phyloP scores from a whole-genome alignment of 2,797 vertebrate species.

The Sphenodon punctatus region DNA sequence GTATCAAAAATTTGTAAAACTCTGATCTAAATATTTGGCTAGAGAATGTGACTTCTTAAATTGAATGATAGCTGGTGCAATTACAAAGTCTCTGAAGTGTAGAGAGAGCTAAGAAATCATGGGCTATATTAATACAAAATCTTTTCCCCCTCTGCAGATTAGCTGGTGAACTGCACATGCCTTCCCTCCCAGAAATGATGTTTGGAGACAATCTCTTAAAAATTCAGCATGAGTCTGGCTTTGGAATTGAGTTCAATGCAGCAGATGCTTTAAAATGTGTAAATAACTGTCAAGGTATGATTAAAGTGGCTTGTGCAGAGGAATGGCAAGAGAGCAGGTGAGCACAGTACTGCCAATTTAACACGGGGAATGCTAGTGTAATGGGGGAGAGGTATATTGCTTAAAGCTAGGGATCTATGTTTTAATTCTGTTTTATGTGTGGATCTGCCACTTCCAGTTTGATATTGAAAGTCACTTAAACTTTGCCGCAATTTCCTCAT shows the following conservation, averaged over 20 bases:
- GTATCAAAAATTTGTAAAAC: no score
- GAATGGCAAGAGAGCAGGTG: conserved; percentile 96
- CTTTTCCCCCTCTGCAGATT: conserved; percentile 74
- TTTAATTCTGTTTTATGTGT: not conserved
- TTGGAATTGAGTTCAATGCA: conserved; percentile 95
- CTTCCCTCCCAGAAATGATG: conserved; percentile 96
- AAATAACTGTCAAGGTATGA: conserved; percentile 89
- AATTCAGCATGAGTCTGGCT: conserved; percentile 88
- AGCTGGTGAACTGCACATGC: conserved; percentile 90
- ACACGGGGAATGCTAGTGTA: not conserved
- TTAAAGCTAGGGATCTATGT: not conserved
- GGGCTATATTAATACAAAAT: not conserved
- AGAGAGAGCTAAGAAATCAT: not conserved
- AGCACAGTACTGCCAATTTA: not conserved
- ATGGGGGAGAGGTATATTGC: not conserved
- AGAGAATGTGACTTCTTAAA: not conserved
- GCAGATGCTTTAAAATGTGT: conserved; percentile 91
- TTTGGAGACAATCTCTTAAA: conserved; percentile 95
- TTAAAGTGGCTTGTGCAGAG: conserved; percentile 96
- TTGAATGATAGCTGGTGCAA: not conserved
- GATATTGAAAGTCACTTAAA: not conserved
- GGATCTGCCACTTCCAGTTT: not conserved
- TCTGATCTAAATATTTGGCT: not conserved
- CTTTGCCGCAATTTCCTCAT: not conserved
- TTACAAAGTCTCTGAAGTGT: not conserved